Evolutionary conservation across 2,113 vertebrate species (phyloP).

Genomic region (Lanius collurio): DNA sequence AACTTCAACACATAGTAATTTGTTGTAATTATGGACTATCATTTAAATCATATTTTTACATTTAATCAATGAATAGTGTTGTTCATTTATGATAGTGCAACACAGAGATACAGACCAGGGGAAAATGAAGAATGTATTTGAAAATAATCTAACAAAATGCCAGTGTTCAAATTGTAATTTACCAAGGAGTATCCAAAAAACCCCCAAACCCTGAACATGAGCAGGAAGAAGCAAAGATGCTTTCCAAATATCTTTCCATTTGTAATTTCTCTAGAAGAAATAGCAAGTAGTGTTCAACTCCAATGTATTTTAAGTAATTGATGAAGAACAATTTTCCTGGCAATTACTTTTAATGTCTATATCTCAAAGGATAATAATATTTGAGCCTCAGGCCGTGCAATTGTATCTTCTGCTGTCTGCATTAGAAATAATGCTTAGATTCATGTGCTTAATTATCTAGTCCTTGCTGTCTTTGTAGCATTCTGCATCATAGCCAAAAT

Average conservation of each 20-base stretch:
- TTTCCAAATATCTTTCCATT: background rate
- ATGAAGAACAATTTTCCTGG: background rate
- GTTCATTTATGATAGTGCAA: background rate
- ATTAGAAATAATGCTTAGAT: background rate
- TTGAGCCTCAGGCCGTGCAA: background rate
- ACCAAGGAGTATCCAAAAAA: background rate
- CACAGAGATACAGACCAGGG: background rate
- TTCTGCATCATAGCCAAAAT: background rate
- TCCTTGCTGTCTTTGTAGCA: background rate
- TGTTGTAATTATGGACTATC: background rate
- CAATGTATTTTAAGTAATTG: background rate
- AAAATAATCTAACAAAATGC: background rate
- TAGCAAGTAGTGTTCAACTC: background rate
- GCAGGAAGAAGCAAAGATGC: background rate
- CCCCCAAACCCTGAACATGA: background rate
- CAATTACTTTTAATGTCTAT: background rate
- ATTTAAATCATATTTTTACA: background rate
- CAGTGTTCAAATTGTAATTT: background rate
- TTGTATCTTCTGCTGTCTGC: background rate
- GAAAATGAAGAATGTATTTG: background rate
- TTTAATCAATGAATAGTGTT: background rate
- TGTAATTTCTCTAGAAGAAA: background rate
- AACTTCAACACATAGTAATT: background rate
- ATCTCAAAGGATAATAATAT: background rate
- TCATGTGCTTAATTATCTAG: background rate